These are phyloP conservation scores for Sylvicola cinctus DNA, from an alignment of 2,888 invertebrate species.

Conservation along the genomic window DNA sequence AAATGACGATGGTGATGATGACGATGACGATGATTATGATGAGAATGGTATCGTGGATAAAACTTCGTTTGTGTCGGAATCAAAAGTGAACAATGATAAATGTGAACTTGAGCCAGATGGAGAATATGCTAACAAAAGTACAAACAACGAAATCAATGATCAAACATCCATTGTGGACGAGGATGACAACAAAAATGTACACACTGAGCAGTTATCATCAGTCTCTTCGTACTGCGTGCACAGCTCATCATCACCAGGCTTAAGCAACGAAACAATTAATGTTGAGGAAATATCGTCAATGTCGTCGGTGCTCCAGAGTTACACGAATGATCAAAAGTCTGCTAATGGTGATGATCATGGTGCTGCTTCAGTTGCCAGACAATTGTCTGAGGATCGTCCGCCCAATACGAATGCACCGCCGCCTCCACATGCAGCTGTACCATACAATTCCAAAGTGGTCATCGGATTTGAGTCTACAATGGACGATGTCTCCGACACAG, in stretches of 20 bases:
- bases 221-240: conserved; percentile 1
- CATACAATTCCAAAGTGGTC: conserved; percentile 6
- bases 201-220: background rate
- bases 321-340: background rate
- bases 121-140: conserved; percentile 4
- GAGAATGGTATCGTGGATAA: conserved; percentile 1
- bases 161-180: too few relatives aligned
- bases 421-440: conserved; percentile 1
- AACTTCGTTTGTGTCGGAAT: conserved; percentile 7
- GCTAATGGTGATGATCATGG: conserved; percentile 1
- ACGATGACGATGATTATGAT: conserved; percentile 7
- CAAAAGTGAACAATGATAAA: conserved; percentile 9
- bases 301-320: conserved; percentile 4
- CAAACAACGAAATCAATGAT: background rate
- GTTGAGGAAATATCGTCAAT: conserved; percentile 9
- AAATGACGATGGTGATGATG: conserved; percentile 7
- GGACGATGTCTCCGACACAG: conserved; percentile 26
- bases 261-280: conserved; percentile 8
- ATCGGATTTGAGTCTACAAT: conserved; percentile 25
- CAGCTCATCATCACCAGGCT: conserved; percentile 6
- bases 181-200: background rate
- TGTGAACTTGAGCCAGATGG: conserved; percentile 5
- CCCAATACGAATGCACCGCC: conserved; percentile 1
- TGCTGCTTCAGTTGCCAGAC: background rate
- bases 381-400: conserved; percentile 2